Base-by-base conservation (phyloP, 2,888 invertebrate genomes). In the Acholoe squamosa region DNA sequence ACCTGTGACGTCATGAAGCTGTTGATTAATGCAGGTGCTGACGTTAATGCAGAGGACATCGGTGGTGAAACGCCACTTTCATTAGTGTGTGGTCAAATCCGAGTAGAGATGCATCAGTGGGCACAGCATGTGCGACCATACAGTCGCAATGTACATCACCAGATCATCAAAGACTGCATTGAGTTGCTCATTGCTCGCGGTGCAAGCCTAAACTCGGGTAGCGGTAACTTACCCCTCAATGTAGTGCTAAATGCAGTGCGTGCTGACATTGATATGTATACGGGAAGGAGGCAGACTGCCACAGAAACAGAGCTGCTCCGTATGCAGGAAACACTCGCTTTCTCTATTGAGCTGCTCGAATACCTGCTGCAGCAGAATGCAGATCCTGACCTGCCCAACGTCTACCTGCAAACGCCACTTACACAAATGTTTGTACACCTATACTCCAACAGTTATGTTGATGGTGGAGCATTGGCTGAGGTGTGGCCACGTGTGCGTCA, bases 381-480 rank as follows among this genome's bases (percentile, higher is more conserved):
- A 3, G 51, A 84, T 25, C 84, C 84, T 22, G 84, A 84, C 25
- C 43, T 51, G 43, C 43, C 51, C 43, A 84, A 84, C 19, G 84
- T 84, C 22, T 84, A 84, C 43, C 51, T 84, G 22, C 51, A 51
- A 43, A 84, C 84, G n/a, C 84, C 84, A 1, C 84, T 84, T 16
- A 84, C 84, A 12, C 84, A 84, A 43, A 84, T 84, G 43, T 84
- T 84, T 43, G 84, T 84, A 7, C 84, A 84, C 19, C 84, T 84
- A 1, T 51, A 84, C 51, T 34, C 84, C 84, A 51, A 51, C 51
- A 34, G 84, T 19, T 84, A 84, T 25, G 84, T 84, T 19, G 84
- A 84, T 19, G 28, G 16, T 1, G 84, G 33, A 3, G 84, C 84
- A 19, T 25, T 34, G 84, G n/a, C 43, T 3, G 84, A 84, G 43